These are phyloP conservation scores for Macrosiphum euphorbiae DNA, from an alignment of 2,888 invertebrate species.

Conservation along the genomic window DNA sequence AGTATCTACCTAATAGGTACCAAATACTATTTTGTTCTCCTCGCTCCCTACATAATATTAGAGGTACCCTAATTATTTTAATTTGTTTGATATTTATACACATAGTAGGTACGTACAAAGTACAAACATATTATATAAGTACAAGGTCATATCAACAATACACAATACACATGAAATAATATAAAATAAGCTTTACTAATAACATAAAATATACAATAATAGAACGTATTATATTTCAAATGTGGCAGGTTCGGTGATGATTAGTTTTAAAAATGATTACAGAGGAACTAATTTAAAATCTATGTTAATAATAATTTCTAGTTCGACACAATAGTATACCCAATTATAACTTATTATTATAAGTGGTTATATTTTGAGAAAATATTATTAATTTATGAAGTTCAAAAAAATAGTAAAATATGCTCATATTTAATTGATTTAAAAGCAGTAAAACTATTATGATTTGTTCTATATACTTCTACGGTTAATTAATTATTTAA, in stretches of 20 bases:
- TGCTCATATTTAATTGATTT: background rate
- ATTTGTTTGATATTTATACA: background rate
- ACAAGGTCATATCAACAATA: constrained; percentile 1
- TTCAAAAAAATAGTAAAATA: background rate
- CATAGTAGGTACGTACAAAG: background rate
- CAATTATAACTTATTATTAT: background rate
- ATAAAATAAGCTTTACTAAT: background rate
- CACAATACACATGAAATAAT: background rate
- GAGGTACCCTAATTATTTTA: background rate
- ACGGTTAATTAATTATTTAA: background rate
- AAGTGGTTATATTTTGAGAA: background rate
- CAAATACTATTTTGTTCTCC: background rate
- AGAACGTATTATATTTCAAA: background rate
- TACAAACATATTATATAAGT: background rate
- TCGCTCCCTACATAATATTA: background rate
- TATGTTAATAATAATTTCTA: background rate
- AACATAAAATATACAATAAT: background rate
- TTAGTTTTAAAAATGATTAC: background rate
- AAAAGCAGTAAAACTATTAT: background rate
- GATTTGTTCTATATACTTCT: background rate
- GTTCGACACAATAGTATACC: background rate
- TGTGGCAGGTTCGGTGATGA: background rate
- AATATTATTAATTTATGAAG: background rate
- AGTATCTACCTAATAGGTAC: background rate
- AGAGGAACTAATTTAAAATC: background rate